Percentiles rank a stretch among this genome's conserved stretches.
Conservation (phyloP, 1,140 invertebrate species). For the Drepana arcuata region DNA sequence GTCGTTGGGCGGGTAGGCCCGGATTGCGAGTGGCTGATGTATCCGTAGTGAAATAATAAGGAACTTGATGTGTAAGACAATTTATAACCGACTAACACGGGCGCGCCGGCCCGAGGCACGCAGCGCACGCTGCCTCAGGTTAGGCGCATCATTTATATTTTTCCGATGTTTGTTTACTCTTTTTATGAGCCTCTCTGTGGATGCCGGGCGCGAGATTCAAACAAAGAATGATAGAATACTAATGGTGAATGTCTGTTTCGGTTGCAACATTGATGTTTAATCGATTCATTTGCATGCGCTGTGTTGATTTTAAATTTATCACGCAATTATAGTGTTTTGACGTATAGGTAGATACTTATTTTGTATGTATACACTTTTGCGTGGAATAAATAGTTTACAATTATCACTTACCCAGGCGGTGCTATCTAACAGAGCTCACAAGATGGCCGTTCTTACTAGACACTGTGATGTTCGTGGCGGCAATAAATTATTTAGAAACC, state of each 20-base stretch:
- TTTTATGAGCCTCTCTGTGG: constrained; percentile 46
- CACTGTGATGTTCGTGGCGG: too few species aligned
- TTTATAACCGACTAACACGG: constrained; percentile 57
- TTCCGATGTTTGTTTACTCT: constrained; percentile 64
- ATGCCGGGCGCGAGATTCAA: constrained; percentile 51
- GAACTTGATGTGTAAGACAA: constrained; percentile 56
- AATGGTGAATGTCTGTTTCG: constrained; percentile 48
- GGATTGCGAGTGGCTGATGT: constrained; percentile 55
- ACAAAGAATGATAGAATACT: constrained; percentile 63
- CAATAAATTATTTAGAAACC: too few species aligned
- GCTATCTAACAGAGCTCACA: too few species aligned
- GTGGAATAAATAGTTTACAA: too few species aligned
- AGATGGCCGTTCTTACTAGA: too few species aligned
- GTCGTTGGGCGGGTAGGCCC: constrained; percentile 37
- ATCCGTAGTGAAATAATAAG: constrained; percentile 58
- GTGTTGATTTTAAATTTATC: constrained; percentile 39
- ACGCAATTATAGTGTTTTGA: constrained; percentile 32
- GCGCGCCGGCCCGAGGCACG: constrained; percentile 40
- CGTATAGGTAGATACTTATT: constrained; percentile 30
- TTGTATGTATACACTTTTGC: too few species aligned
- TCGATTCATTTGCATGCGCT: constrained; percentile 50
- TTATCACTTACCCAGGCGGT: too few species aligned
- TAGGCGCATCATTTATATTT: constrained; percentile 68
- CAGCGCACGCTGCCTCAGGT: constrained; percentile 50
- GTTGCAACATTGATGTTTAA: constrained; percentile 51